A percentile compares a stretch with the other conserved stretches of the same genome.
Evolutionary conservation across 2,888 invertebrate species (phyloP).

Genomic region (Seira ritae): DNA sequence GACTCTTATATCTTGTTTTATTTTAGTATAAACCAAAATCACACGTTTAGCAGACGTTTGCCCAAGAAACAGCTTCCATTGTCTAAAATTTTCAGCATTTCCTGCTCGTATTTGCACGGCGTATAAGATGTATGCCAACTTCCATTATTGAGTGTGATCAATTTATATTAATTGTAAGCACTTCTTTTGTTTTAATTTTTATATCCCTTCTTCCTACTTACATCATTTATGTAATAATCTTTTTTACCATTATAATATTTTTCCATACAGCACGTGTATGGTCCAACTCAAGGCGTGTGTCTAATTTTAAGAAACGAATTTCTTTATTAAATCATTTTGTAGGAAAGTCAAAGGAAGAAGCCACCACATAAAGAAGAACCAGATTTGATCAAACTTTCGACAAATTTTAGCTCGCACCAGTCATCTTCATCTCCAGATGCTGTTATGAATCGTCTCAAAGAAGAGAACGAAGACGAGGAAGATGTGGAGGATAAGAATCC

Average conservation of each 20-base stretch:
- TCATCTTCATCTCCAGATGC: not conserved
- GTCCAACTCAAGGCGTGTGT: too few relatives aligned
- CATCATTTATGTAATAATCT: not conserved
- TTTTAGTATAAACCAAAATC: constrained; percentile 47
- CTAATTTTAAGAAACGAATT: too few relatives aligned
- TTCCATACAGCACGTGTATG: too few relatives aligned
- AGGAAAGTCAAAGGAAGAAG: constrained; percentile 54
- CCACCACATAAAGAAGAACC: constrained; percentile 52
- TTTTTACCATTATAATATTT: not conserved
- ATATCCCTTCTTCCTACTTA: not conserved
- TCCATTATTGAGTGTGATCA: constrained; percentile 49
- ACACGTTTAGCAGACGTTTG: constrained; percentile 38
- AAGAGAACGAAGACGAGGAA: not conserved
- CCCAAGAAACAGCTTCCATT: constrained; percentile 45
- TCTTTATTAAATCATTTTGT: constrained; percentile 4
- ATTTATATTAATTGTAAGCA: constrained; percentile 1
- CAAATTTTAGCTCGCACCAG: not conserved
- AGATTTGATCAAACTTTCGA: constrained; percentile 56
- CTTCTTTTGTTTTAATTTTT: not conserved
- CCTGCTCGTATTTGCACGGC: not conserved
- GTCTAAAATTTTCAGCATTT: constrained; percentile 30
- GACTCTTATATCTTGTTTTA: constrained; percentile 29
- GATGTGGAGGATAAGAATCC: constrained; percentile 12
- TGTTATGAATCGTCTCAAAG: not conserved
- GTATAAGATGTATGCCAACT: constrained; percentile 41